A percentile compares a stretch with the other conserved stretches of the same genome.
phyloP scores from a whole-genome alignment of 2,113 vertebrate species.

The Podarcis raffonei region DNA sequence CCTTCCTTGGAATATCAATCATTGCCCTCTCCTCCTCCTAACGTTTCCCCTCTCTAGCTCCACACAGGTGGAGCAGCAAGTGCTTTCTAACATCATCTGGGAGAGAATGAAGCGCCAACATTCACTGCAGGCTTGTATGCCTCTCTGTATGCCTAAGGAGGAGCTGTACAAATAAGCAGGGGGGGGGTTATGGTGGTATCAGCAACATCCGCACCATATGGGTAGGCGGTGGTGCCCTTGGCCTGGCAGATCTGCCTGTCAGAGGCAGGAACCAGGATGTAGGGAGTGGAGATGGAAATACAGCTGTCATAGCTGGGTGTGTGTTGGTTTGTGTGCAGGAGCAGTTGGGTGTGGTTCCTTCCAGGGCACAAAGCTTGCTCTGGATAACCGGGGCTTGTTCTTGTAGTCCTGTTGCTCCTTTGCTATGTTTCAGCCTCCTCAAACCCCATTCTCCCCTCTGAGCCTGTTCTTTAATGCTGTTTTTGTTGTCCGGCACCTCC shows the following conservation, averaged over 20 bases:
- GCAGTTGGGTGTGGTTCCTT: background rate
- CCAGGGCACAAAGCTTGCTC: background rate
- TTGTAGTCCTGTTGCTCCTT: background rate
- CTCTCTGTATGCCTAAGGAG: background rate
- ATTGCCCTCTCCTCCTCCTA: too few species aligned
- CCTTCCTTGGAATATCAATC: too few species aligned
- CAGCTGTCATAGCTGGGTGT: background rate
- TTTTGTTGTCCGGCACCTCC: too few species aligned
- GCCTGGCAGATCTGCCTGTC: background rate
- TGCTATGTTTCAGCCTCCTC: background rate
- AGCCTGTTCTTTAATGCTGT: too few species aligned
- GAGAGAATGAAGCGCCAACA: background rate
- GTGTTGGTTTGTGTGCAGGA: background rate
- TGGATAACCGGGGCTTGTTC: background rate
- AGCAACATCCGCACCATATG: background rate
- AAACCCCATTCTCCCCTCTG: background rate
- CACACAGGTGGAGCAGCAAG: background rate
- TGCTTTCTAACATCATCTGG: background rate
- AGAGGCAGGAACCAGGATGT: background rate
- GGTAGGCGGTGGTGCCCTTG: background rate
- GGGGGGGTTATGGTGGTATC: background rate
- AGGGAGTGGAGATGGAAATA: background rate
- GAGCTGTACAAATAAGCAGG: background rate
- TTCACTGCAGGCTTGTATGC: background rate
- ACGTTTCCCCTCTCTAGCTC: too few species aligned